Base-by-base conservation (phyloP, 2,113 vertebrate species). In the Phyllostomus hastatus region DNA sequence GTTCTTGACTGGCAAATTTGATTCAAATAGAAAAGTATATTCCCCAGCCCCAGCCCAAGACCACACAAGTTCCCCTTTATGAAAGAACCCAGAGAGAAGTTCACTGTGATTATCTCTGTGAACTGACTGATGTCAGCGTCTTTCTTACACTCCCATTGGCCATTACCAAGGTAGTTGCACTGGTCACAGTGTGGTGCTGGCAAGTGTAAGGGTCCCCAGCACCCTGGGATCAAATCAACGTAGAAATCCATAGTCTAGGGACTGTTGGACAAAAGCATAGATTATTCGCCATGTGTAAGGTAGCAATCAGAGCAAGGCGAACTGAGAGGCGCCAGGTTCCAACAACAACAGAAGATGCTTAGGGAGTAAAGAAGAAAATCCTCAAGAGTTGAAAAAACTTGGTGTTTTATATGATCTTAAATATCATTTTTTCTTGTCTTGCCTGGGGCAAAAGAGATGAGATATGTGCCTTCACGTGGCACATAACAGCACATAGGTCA, bases 381-480 rank as follows among this genome's bases (percentile, higher is more conserved):
- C 8, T 41, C 0, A 17, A 52, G 69, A 91, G 73, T 43, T 86
- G 61, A 96, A 93, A 94, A 73, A 70, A 95, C 92, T 35, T 54
- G 59, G 43, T 90, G 84, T 88, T 72, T 82, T 78, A 75, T 31
- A 24, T 78, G 59, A 91, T 91, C 70, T 90, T 69, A 46, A 92
- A 57, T 61, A 90, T 72, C 31, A 81, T 52, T 5, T 81, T 85
- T 78, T 82, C 93, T 91, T 46, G 35, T 96, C 89, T 94, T 91
- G 61, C 91, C 90, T 94, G 48, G 28, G 95, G 91, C 94, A 89
- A 94, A 90, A 82, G 48, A 78, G 69, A 91, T 82, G 81, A 79
- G 35, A 79, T n/a, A n/a, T 41, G 33, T 61, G 4, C 52, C 70
- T 89, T 48, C 61, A 54, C 35, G 17, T 3, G 14, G 43, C 31